phyloP scores from a whole-genome alignment of 2,797 vertebrate species.

The Xenentodon cancila region DNA sequence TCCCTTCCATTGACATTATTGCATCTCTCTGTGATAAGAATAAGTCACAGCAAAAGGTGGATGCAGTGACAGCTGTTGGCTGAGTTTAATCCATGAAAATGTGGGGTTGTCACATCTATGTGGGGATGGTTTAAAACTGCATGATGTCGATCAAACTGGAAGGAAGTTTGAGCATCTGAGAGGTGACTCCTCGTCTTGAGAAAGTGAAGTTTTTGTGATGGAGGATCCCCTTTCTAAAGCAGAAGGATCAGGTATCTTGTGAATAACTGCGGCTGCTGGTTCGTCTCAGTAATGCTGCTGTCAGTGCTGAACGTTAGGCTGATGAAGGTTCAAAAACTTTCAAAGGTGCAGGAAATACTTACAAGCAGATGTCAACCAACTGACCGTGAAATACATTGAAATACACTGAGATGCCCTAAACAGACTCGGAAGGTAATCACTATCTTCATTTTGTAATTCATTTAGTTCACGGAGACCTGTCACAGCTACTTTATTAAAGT shows the following conservation, averaged over 20 bases:
- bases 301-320: neutral
- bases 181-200: neutral
- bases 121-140: neutral
- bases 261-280: conserved; percentile 48
- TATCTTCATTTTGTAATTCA: no score
- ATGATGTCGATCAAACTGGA: neutral
- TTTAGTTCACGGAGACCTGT: no score
- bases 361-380: neutral
- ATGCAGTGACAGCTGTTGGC: conserved; percentile 1
- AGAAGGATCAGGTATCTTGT: conserved; percentile 55
- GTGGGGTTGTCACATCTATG: neutral
- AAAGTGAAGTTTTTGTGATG: conserved; percentile 41
- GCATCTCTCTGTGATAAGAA: neutral
- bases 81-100: neutral
- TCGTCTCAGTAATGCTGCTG: neutral
- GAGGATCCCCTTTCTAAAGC: conserved; percentile 39
- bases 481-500: neutral
- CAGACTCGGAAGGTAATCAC: neutral
- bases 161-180: neutral
- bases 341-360: neutral
- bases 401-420: neutral
- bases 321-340: neutral
- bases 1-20: conserved; percentile 17
- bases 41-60: no score
- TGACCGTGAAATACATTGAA: neutral